These are phyloP conservation scores for Trissonchulus latispiculum DNA, from an alignment of 2,888 invertebrate genomes.

Conservation along the genomic window DNA sequence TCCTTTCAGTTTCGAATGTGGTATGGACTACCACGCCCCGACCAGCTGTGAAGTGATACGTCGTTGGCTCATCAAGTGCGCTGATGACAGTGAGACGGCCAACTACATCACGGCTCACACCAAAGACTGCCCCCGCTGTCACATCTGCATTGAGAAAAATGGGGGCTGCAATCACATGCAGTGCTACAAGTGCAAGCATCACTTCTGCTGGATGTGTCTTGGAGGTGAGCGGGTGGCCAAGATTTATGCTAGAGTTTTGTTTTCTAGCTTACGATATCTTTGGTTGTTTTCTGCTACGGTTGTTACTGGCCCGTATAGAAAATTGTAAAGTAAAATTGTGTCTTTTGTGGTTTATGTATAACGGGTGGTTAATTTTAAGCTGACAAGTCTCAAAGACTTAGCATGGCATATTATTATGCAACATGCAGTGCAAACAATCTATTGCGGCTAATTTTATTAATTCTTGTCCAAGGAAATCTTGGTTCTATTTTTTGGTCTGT, in stretches of 20 bases:
- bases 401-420: no score
- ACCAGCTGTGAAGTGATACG: slow-evolving; percentile 89
- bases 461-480: no score
- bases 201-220: slow-evolving; percentile 99
- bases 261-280: no score
- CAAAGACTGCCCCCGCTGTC: slow-evolving; percentile 95
- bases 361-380: neutral
- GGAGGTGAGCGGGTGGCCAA: slow-evolving; percentile 54
- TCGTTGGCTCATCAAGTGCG: slow-evolving; percentile 98
- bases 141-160: slow-evolving; percentile 99
- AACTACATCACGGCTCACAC: slow-evolving; percentile 99
- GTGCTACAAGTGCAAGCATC: slow-evolving; percentile 67
- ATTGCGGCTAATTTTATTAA: no score
- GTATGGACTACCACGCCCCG: slow-evolving; percentile 94
- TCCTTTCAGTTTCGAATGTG: slow-evolving; percentile 65
- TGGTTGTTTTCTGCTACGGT: slow-evolving; percentile 1
- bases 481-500: no score
- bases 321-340: no score
- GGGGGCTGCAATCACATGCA: slow-evolving; percentile 98
- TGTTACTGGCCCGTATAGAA: neutral
- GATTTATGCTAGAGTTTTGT: neutral
- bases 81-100: slow-evolving; percentile 98
- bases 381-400: no score
- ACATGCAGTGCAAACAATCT: no score
- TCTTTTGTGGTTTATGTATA: neutral